Base-by-base conservation (phyloP, 2,113 vertebrate species). In the Lophotis ruficrista region DNA sequence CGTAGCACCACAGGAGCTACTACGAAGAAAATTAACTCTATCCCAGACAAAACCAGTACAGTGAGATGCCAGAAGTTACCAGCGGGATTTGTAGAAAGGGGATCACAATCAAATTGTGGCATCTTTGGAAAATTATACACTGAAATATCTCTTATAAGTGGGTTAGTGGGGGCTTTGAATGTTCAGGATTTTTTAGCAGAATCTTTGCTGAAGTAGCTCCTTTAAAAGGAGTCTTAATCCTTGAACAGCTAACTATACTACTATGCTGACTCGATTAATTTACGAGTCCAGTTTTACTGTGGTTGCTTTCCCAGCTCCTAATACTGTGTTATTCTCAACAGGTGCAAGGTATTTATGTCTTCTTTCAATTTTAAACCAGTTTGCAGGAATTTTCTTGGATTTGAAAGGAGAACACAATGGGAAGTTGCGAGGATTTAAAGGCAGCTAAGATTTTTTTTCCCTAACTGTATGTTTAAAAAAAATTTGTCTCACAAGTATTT, bases 1-100 rank as follows among this genome's bases (percentile, higher is more conserved):
- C 0, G 0, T 28, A 89, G 21, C 28, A 28, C 9, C 8, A 13
- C 5, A 33, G 56, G 70, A 83, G 23, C 21, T 53, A 14, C 30
- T 56, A 12, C 0, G 2, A 89, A 50, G 43, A 88, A 65, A 50
- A 83, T 57, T 6, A 58, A 57, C 51, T 66, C 27, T n/a, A 15
- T 62, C 25, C 28, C 35, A 83, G 47, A 7, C 37, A 45, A 79
- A 88, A 38, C 21, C 23, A 57, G 10, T 41, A 38, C 1, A 17
- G 56, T 43, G 35, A 30, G 33, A 73, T 70, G 35, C 18, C 68
- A 80, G 24, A 43, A 47, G 2, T 73, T 47, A 56, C 24, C 21
- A 47, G 24, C 57, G 33, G 16, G 38, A 60, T 81, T 89, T 89
- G 15, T 22, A 73, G 33, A 27, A 56, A 76, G 9, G 28, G 6